Conservation (phyloP, 2,797 vertebrate genomes). For the Lagorchestes hirsutus region DNA sequence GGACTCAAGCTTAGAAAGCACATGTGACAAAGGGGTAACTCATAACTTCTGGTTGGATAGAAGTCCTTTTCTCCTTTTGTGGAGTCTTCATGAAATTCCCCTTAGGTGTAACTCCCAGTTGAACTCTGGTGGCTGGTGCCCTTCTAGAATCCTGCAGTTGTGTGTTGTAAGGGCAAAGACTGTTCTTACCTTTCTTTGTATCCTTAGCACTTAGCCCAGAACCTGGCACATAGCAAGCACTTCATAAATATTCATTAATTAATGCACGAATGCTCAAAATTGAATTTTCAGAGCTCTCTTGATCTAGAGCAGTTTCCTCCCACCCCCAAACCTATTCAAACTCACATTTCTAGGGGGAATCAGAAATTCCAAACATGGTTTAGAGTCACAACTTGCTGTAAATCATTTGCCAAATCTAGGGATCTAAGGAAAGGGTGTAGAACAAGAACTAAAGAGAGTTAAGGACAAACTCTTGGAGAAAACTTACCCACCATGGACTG, state of each 20-base stretch:
- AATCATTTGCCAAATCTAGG: background rate
- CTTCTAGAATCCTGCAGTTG: too few species aligned
- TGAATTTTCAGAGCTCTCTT: background rate
- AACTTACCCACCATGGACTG: background rate
- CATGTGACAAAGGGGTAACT: too few species aligned
- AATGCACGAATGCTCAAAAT: background rate
- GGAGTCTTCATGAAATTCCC: too few species aligned
- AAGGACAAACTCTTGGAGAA: background rate
- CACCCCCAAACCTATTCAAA: background rate
- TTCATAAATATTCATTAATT: background rate
- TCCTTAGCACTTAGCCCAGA: background rate
- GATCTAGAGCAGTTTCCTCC: background rate
- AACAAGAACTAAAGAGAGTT: background rate
- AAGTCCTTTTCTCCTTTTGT: too few species aligned
- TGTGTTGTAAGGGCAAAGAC: background rate
- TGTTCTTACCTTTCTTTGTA: background rate
- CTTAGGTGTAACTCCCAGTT: too few species aligned
- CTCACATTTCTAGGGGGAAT: background rate
- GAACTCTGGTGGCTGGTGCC: too few species aligned
- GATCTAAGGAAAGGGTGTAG: background rate
- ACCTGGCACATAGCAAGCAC: background rate
- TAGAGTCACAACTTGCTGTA: background rate
- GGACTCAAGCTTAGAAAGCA: too few species aligned
- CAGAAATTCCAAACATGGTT: background rate
- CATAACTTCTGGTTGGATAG: too few species aligned